A percentile compares a stretch with the other conserved stretches of the same genome.
Conservation (phyloP, 2,113 vertebrate genomes). For the Semicossyphus pulcher region DNA sequence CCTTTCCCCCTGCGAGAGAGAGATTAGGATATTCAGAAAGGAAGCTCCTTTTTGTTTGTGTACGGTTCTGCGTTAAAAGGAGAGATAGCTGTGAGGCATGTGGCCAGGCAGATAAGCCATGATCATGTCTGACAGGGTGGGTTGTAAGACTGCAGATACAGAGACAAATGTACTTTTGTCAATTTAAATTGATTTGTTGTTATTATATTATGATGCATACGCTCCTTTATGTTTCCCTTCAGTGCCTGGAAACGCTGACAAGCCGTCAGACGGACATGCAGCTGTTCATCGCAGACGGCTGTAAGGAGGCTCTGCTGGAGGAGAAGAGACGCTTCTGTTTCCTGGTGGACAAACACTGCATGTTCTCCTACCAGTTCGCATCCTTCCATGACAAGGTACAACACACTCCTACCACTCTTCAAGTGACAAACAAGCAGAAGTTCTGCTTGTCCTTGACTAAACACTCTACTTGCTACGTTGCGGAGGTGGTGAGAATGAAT, state of each 20-base stretch:
- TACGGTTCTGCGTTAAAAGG: constrained; percentile 32
- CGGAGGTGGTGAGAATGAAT: background rate
- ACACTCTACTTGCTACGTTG: no score
- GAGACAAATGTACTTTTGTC: no score
- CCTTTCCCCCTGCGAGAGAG: constrained; percentile 39
- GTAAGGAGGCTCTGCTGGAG: constrained; percentile 93
- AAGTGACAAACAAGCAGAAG: background rate
- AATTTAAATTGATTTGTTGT: no score
- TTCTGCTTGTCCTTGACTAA: no score
- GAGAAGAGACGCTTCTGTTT: constrained; percentile 98
- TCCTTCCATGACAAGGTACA: constrained; percentile 90
- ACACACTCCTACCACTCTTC: background rate
- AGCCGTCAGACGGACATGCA: constrained; percentile 94
- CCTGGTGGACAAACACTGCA: constrained; percentile 96
- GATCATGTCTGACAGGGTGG: background rate
- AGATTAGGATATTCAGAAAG: constrained; percentile 63
- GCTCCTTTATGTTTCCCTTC: constrained; percentile 20
- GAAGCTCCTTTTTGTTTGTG: constrained; percentile 28
- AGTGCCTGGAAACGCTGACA: constrained; percentile 92
- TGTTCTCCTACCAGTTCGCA: constrained; percentile 87
- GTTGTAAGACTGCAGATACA: background rate
- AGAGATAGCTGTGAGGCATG: constrained; percentile 9
- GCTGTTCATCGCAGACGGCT: constrained; percentile 94
- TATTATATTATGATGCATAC: no score
- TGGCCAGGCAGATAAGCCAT: constrained; percentile 62